Base-by-base conservation (phyloP, 1,140 invertebrate species). In the Ptiloglossa arizonensis region DNA sequence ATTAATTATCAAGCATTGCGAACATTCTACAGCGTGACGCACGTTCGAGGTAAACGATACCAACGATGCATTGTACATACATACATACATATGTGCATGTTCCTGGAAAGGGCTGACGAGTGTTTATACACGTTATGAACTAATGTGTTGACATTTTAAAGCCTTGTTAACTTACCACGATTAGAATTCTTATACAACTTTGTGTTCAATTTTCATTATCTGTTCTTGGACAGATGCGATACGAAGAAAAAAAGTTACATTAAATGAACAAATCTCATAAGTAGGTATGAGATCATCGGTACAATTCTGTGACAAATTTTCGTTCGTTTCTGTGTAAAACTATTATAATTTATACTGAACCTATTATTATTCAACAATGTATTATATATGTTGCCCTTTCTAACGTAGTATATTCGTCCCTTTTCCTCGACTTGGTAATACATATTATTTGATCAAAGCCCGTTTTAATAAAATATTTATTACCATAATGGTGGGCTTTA, bases 1-100 rank as follows among this genome's bases (percentile, higher is more conserved):
- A 76, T 76, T 76, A 76, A 48, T 69, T 69, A 50, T 1, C 38
- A 19, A 38, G 46, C 15, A 54, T 24, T 46, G 38, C 32, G 5
- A 11, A 56, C 22, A 48, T n/a, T 57, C 19, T 38, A 2, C 0
- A 22, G 0, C n/a, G 19, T 76, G 63, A 59, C 54, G 66, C 29
- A 19, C 13, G 27, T 44, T 32, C 13, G 1, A 32, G 29, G 29
- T 52, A 59, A 68, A 29, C 52, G 44, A 69, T 69, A 24, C 32
- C 19, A 68, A 48, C 27, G n/a, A 66, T 50, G 54, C 15, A 46
- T 56, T 46, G 35, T n/a, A n/a, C n/a, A n/a, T n/a, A n/a, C n/a
- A n/a, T n/a, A n/a, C n/a, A n/a, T n/a, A n/a, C n/a, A n/a, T n/a
- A n/a, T n/a, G n/a, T n/a, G n/a, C n/a, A n/a, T 44, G 32, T 67